These are phyloP conservation scores for Raja brachyura DNA, from an alignment of 2,113 vertebrate species.

Conservation along the genomic window DNA sequence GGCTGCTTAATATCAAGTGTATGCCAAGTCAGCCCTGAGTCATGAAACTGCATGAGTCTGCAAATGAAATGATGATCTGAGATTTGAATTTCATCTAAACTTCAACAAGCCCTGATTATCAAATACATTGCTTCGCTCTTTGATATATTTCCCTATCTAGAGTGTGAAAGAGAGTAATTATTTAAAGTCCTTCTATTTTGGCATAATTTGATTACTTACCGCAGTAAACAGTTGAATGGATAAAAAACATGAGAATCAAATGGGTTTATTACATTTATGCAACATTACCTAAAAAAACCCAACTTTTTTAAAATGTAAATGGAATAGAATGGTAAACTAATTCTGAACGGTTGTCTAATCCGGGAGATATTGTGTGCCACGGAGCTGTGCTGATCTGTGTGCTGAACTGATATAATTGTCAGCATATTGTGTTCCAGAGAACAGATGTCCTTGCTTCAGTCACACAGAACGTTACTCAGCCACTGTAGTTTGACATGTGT, in stretches of 20 bases:
- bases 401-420: background rate
- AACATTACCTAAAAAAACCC: background rate
- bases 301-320: background rate
- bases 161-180: background rate
- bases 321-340: background rate
- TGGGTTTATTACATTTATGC: background rate
- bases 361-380: background rate
- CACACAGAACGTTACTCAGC: background rate
- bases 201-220: background rate
- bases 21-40: background rate
- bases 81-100: background rate
- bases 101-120: background rate
- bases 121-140: background rate
- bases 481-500: background rate
- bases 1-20: background rate
- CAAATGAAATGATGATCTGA: background rate
- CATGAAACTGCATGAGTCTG: background rate
- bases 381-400: background rate
- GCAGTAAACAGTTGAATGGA: background rate
- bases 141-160: background rate
- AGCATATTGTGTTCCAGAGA: background rate
- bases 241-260: background rate
- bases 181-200: background rate
- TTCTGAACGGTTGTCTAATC: conserved; percentile 12
- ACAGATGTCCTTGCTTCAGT: conserved; percentile 19